phyloP scores from a whole-genome alignment of 1,140 invertebrate species.

The Tetraneura akinire region DNA sequence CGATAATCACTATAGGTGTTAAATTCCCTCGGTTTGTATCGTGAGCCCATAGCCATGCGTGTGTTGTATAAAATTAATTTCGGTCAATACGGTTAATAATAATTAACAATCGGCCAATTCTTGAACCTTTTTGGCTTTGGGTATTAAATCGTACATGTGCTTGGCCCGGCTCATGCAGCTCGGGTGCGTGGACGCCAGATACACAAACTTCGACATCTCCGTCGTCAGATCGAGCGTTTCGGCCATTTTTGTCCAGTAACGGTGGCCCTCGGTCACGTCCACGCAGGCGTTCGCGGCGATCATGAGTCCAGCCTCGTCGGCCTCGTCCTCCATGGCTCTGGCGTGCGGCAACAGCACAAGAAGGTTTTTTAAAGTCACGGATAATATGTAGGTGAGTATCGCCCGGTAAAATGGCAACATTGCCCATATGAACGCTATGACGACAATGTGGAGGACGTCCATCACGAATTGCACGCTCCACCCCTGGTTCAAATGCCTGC shows the following conservation, averaged over 20 bases:
- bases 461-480: not conserved
- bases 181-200: not conserved
- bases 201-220: not conserved
- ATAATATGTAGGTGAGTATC: not conserved
- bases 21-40: too few relatives aligned
- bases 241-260: not conserved
- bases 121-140: not conserved
- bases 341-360: not conserved
- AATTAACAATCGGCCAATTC: not conserved
- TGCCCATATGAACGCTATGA: accelerated
- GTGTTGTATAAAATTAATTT: too few relatives aligned
- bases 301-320: not conserved
- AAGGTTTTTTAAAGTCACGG: accelerated
- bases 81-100: too few relatives aligned
- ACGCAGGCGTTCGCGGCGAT: not conserved
- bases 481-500: not conserved
- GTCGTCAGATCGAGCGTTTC: not conserved
- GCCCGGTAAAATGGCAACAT: not conserved
- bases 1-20: too few relatives aligned
- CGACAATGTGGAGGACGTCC: too few relatives aligned
- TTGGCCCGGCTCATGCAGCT: not conserved
- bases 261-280: not conserved
- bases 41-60: too few relatives aligned
- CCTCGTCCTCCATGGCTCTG: not conserved
- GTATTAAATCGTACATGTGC: not conserved